Evolutionary conservation across 1,140 invertebrate genomes (phyloP).

Genomic region (Drosophila pectinifera): DNA sequence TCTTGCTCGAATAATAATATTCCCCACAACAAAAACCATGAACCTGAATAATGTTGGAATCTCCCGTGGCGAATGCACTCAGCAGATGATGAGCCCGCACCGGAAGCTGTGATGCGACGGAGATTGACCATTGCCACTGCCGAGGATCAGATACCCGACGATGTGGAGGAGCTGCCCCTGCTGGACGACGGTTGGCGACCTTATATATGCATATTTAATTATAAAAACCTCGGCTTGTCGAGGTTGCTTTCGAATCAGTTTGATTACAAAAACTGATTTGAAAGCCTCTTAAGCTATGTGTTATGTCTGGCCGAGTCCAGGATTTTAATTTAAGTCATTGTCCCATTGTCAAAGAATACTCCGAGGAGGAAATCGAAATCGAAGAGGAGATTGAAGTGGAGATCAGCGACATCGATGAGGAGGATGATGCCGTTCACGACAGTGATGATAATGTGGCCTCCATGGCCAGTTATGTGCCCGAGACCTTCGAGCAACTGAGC

Average conservation of each 20-base stretch:
- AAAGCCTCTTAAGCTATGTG: slow-evolving; percentile 6
- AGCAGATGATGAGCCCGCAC: slow-evolving; percentile 65
- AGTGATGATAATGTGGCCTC: slow-evolving; percentile 80
- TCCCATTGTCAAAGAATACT: slow-evolving; percentile 67
- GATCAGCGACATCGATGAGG: slow-evolving; percentile 64
- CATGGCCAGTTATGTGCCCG: slow-evolving; percentile 83
- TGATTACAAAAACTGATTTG: slow-evolving; percentile 24
- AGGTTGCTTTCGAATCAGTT: slow-evolving; percentile 51
- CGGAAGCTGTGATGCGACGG: slow-evolving; percentile 72
- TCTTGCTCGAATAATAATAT: slow-evolving; percentile 40
- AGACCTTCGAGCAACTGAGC: slow-evolving; percentile 79
- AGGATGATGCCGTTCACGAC: slow-evolving; percentile 53
- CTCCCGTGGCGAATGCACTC: slow-evolving; percentile 19
- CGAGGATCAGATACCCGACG: slow-evolving; percentile 73
- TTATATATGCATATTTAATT: slow-evolving; percentile 6
- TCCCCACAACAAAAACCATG: slow-evolving; percentile 3
- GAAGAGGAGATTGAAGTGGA: slow-evolving; percentile 85
- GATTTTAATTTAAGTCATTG: slow-evolving; percentile 27
- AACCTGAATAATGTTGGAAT: slow-evolving; percentile 49
- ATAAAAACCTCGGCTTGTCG: slow-evolving; percentile 52
- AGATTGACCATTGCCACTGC: slow-evolving; percentile 77
- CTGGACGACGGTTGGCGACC: slow-evolving; percentile 76
- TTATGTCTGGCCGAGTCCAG: too few relatives aligned
- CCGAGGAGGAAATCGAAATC: slow-evolving; percentile 83
- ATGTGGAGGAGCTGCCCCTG: slow-evolving; percentile 68